Conservation (phyloP, 2,888 invertebrate species). For the Physocephala rufipes region DNA sequence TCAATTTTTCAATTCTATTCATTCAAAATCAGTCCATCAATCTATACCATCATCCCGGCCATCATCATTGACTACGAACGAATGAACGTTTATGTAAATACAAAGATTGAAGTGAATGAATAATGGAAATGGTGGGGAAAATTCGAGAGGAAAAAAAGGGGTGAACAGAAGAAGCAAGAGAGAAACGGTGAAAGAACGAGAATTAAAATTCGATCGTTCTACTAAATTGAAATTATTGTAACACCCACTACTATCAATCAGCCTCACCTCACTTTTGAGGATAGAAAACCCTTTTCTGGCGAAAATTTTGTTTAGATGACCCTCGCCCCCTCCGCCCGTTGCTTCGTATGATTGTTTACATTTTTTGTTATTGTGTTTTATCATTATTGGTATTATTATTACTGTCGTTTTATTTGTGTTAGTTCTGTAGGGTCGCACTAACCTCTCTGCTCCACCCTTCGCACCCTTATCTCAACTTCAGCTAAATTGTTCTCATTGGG, state of each 20-base stretch:
- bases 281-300: too few relatives aligned
- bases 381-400: background rate
- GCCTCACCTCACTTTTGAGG: too few relatives aligned
- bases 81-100: too few relatives aligned
- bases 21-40: slow-evolving; percentile 16
- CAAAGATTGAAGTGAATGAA: too few relatives aligned
- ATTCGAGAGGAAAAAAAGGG: too few relatives aligned
- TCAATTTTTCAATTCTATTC: slow-evolving; percentile 15
- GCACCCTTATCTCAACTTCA: background rate
- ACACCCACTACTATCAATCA: too few relatives aligned
- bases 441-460: too few relatives aligned
- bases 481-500: slow-evolving; percentile 34
- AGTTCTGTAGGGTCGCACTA: background rate
- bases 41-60: background rate
- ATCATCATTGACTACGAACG: too few relatives aligned
- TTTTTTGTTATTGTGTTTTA: background rate
- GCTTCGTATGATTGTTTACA: background rate
- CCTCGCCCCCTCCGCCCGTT: background rate
- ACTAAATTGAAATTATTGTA: background rate
- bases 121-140: too few relatives aligned
- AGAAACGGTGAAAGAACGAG: background rate
- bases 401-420: slow-evolving; percentile 5
- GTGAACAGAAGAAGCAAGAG: too few relatives aligned
- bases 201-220: background rate
- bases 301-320: too few relatives aligned